Evolutionary conservation across 2,797 vertebrate species (phyloP).

Genomic region (Muscicapa comitata): DNA sequence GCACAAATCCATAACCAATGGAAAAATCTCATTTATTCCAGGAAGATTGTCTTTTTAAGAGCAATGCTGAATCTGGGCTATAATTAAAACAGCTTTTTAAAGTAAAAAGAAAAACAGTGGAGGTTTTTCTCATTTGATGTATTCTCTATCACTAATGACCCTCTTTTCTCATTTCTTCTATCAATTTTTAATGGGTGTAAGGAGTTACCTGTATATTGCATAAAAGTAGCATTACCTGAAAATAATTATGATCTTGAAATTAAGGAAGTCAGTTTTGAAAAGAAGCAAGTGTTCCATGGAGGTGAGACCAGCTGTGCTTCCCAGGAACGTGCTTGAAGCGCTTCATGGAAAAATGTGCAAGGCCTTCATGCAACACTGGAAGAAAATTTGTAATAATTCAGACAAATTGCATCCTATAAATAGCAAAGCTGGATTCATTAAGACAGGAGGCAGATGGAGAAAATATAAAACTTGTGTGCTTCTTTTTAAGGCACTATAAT

Average conservation of each 20-base stretch:
- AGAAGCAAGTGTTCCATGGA: constrained; percentile 66
- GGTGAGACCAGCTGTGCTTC: constrained; percentile 60
- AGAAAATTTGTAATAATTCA: constrained; percentile 52
- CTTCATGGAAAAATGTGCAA: not conserved
- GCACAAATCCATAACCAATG: not conserved
- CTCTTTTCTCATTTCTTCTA: not conserved
- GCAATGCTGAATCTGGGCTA: not conserved
- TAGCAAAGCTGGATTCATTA: constrained; percentile 56
- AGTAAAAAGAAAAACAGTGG: not conserved
- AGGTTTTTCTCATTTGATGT: not conserved
- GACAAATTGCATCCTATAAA: constrained; percentile 51
- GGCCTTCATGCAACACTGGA: constrained; percentile 18
- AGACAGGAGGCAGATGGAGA: constrained; percentile 46
- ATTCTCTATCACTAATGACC: constrained; percentile 4
- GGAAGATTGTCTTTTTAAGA: not conserved
- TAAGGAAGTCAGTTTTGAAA: constrained; percentile 58
- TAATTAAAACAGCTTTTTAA: not conserved
- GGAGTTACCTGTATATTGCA: constrained; percentile 1
- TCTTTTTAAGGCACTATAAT: not conserved
- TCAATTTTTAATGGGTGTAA: not conserved
- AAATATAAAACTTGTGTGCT: constrained; percentile 21
- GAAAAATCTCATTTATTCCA: not conserved
- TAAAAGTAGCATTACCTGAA: constrained; percentile 52
- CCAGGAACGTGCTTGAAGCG: not conserved
- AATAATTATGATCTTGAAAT: constrained; percentile 67